A percentile compares a stretch with the other conserved stretches of the same genome.
Conservation (phyloP, 1,140 invertebrate species). For the Rhagoletis pomonella region DNA sequence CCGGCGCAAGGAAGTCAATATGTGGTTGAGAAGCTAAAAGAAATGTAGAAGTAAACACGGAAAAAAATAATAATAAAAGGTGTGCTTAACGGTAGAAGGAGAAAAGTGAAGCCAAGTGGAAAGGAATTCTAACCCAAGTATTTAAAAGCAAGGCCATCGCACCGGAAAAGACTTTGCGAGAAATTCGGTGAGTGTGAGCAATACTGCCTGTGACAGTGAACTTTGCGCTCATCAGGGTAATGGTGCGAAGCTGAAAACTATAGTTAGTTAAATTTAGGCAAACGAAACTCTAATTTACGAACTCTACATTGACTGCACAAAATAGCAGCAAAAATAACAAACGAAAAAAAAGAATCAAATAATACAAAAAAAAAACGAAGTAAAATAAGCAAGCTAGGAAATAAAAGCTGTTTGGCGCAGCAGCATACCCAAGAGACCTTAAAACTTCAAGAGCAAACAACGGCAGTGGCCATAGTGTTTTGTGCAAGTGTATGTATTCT, state of each 20-base stretch:
- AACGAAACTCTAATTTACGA: neutral
- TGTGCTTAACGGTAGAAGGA: too few species aligned
- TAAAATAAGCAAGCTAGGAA: neutral
- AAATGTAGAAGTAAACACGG: too few species aligned
- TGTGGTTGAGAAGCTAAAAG: too few species aligned
- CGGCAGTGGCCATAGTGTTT: neutral
- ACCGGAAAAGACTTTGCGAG: neutral
- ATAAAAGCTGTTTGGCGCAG: neutral
- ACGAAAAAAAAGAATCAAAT: neutral
- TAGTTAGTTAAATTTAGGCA: neutral
- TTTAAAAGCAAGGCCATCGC: neutral
- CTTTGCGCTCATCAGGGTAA: neutral
- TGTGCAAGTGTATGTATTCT: neutral
- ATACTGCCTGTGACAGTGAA: neutral
- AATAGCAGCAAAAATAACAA: neutral
- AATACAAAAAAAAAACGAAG: constrained; percentile 3
- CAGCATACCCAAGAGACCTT: neutral
- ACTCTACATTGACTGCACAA: neutral
- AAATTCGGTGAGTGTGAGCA: neutral
- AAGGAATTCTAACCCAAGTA: too few species aligned
- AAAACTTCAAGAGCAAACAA: constrained; percentile 27
- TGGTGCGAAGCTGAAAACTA: neutral
- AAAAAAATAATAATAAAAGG: too few species aligned
- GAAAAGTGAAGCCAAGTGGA: too few species aligned
- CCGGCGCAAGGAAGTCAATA: too few species aligned